Base-by-base conservation (phyloP, 2,888 invertebrate genomes). In the Stegophylla sp. region DNA sequence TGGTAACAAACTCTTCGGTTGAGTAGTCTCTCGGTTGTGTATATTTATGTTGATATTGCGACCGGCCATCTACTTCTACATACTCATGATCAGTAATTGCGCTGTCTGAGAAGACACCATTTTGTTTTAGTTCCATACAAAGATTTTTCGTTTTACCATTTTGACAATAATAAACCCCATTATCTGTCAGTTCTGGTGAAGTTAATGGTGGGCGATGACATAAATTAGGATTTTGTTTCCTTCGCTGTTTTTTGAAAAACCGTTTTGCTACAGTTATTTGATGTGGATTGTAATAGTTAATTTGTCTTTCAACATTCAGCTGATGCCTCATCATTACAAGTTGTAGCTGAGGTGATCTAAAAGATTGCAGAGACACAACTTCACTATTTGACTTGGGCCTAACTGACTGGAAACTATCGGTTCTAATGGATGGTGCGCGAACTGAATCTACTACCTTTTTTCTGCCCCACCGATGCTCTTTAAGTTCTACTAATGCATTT, bases 181-280 rank as follows among this genome's bases (percentile, higher is more conserved):
- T 81, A 15, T 81, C 74, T 13, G 73, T 81, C n/a, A 74, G 4
- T 43, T 74, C 74, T 41, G 81, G 81, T 1, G 74, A 81, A 74
- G 72, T 81, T 13, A 81, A 9, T 12, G 81, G 73, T 7, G 81
- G 81, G 34, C 72, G 81, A 13, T 64, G 28, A 34, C 66, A 53
- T 85, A 93, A 53, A 82, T 84, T 93, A 84, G n/a, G n/a, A n/a
- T 91, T 92, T 82, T 92, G 90, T 85, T 92, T 92, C 86, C 93
- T 90, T 82, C 92, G 89, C 85, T 94, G 95, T 84, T 94, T 94
- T 84, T 94, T 94, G 87, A 97, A 97, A 86, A 96, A 97, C 85
- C 95, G 95, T 83, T 94, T 91, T 0, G 97, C 97, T 0, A 95
- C 95, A 53, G 94, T 95, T 86, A 95, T 96, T 87, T 97, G 97